These are phyloP conservation scores for Osmoderma eremita DNA, from an alignment of 2,888 invertebrate species.

Conservation along the genomic window DNA sequence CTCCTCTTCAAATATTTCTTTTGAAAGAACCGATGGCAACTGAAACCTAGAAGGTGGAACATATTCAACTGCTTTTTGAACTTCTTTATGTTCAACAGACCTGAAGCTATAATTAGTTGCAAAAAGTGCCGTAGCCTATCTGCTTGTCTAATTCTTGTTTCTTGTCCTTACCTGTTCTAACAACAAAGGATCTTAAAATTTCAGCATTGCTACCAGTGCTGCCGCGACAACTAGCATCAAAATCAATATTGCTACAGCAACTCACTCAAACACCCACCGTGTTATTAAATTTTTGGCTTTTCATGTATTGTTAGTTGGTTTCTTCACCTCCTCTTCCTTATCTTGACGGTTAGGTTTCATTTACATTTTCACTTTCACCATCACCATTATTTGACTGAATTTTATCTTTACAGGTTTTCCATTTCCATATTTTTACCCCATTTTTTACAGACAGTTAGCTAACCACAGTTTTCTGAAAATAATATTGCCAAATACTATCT, in stretches of 20 bases:
- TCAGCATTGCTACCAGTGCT: neutral
- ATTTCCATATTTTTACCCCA: neutral
- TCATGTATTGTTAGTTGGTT: neutral
- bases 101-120: no score
- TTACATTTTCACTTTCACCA: slow-evolving; percentile 11
- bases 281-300: neutral
- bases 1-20: neutral
- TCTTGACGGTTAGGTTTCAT: no score
- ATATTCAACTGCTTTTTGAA: neutral
- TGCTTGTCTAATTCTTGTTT: neutral
- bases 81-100: neutral
- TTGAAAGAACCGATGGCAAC: neutral
- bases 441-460: neutral
- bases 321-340: neutral
- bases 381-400: slow-evolving; percentile 1
- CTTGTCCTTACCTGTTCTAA: no score
- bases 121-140: neutral
- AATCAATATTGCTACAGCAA: neutral
- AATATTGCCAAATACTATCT: no score
- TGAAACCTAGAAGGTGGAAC: neutral
- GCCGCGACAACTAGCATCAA: neutral
- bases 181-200: neutral
- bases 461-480: neutral
- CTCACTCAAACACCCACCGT: neutral
- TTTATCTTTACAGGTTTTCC: slow-evolving; percentile 8